Evolutionary conservation across 2,113 vertebrate species (phyloP).

Genomic region (Rhegmatorhina hoffmannsi): DNA sequence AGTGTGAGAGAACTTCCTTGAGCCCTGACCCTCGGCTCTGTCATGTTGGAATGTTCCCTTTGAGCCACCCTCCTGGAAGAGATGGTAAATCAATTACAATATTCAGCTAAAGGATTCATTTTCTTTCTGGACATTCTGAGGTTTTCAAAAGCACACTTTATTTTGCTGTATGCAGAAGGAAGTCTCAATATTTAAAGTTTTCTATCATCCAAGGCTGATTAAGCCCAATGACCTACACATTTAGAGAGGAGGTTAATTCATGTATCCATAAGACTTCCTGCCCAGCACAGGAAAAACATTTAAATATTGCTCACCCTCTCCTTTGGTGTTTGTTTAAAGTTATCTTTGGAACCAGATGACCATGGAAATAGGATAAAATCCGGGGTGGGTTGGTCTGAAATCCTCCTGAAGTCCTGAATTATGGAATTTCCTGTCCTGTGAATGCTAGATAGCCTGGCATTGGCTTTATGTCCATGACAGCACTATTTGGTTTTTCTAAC

Average conservation of each 20-base stretch:
- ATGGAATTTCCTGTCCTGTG: not conserved
- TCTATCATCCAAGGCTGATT: not conserved
- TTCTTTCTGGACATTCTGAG: not conserved
- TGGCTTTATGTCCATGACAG: not conserved
- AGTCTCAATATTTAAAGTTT: not conserved
- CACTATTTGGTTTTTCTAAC: not conserved
- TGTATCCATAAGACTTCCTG: not conserved
- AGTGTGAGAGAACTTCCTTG: not conserved
- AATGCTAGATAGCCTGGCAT: not conserved
- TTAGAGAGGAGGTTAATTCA: not conserved
- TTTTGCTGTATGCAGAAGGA: not conserved
- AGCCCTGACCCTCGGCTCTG: not conserved
- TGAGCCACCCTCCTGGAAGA: not conserved
- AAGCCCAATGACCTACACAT: not conserved
- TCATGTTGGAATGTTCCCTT: not conserved
- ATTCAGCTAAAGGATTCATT: not conserved
- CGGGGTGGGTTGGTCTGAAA: not conserved
- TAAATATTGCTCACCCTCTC: not conserved
- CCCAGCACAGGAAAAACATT: not conserved
- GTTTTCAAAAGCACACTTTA: not conserved
- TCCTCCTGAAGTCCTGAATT: not conserved
- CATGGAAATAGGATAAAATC: not conserved
- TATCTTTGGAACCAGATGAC: slow-evolving; percentile 4
- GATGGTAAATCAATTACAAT: not conserved
- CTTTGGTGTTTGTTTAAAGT: not conserved